phyloP scores from a whole-genome alignment of 2,113 vertebrate species.

The Xiphophorus hellerii region DNA sequence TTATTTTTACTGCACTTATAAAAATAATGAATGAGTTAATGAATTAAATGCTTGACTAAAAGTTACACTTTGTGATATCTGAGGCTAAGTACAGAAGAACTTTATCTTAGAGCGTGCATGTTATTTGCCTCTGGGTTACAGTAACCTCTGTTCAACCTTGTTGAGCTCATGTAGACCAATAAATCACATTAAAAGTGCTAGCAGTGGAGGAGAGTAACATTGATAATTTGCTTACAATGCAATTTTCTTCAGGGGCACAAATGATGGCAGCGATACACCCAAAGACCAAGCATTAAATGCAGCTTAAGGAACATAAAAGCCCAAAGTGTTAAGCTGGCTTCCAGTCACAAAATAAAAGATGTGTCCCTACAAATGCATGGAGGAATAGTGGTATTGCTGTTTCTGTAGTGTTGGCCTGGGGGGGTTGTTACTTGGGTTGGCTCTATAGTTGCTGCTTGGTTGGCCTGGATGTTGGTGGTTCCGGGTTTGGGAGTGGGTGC shows the following conservation, averaged over 20 bases:
- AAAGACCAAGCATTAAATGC: not conserved
- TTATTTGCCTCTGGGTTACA: not conserved
- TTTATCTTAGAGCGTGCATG: not conserved
- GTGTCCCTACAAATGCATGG: not conserved
- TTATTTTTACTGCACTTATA: not conserved
- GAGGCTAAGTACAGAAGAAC: not conserved
- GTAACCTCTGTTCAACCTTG: conserved; percentile 6
- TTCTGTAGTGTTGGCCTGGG: too few relatives aligned
- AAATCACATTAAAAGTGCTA: not conserved
- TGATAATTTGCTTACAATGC: conserved; percentile 2
- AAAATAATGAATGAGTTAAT: not conserved
- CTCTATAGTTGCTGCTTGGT: too few relatives aligned
- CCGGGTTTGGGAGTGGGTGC: too few relatives aligned
- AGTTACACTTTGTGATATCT: not conserved
- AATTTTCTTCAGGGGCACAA: conserved; percentile 2
- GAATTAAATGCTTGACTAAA: too few relatives aligned
- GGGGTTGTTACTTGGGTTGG: too few relatives aligned
- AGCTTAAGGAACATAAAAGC: too few relatives aligned
- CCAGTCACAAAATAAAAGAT: not conserved
- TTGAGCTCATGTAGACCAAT: not conserved
- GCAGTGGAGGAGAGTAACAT: not conserved
- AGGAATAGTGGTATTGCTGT: too few relatives aligned
- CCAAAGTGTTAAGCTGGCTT: not conserved
- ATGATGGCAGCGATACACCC: not conserved
- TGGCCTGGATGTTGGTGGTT: too few relatives aligned